Conservation (phyloP, 2,113 vertebrate species). For the Sinocyclocheilus anshuiensis region DNA sequence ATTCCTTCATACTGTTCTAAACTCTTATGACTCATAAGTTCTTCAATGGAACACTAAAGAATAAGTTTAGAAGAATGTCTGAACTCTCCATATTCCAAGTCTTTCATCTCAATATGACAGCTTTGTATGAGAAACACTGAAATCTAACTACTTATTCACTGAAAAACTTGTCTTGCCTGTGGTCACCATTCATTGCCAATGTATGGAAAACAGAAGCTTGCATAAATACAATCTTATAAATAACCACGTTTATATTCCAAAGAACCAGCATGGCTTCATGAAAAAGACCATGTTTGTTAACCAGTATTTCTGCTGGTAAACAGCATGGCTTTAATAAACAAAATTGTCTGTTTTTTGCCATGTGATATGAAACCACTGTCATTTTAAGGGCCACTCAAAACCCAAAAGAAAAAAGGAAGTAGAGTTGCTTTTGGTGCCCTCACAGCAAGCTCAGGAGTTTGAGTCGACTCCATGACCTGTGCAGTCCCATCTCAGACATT, state of each 20-base stretch:
- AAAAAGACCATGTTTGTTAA: too few species aligned
- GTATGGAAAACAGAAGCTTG: neutral
- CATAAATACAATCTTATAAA: neutral
- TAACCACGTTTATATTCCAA: neutral
- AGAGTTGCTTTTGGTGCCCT: conserved; percentile 34
- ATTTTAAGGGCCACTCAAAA: neutral
- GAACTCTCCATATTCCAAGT: too few species aligned
- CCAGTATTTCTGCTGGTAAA: too few species aligned
- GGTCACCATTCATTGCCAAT: neutral
- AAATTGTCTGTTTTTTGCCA: too few species aligned
- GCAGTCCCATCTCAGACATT: conserved; percentile 47
- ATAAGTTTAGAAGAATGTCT: too few species aligned
- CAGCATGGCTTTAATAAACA: too few species aligned
- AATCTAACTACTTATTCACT: too few species aligned
- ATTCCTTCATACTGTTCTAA: too few species aligned
- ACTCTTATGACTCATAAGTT: too few species aligned
- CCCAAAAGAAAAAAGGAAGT: conserved; percentile 39
- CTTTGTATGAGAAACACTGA: too few species aligned
- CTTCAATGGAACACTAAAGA: too few species aligned
- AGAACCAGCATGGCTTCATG: neutral
- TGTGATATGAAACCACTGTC: neutral
- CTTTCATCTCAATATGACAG: too few species aligned
- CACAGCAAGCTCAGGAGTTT: conserved; percentile 51
- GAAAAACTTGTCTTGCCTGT: neutral
- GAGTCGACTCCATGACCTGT: conserved; percentile 11